Evolutionary conservation across 2,888 invertebrate genomes (phyloP), one percentile per base, ranked within the genome.

Genomic region (Argyra leucocephala): DNA sequence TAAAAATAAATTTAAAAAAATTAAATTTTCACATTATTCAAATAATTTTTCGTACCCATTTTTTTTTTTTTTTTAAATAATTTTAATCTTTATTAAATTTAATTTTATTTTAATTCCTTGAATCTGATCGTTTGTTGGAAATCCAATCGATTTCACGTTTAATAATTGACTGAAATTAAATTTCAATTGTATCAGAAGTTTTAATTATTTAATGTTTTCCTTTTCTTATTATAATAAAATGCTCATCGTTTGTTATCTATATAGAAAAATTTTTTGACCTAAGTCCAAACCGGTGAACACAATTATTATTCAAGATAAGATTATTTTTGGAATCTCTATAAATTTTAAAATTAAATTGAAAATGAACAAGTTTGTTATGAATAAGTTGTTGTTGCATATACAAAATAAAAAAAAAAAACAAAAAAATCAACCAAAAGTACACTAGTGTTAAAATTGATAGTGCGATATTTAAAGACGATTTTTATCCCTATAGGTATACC

Each of bases 271-370:
- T 48, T 48, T 48, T 48, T 48, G 48, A 48, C 48, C 48, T 48
- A 48, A 48, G 48, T 48, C 48, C 48, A 48, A 48, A 48, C 48
- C 48, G 48, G 48, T 48, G 48, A 48, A 48, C n/a, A 48, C 48
- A 48, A 18, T 18, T n/a, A n/a, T n/a, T n/a, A n/a, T n/a, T 2
- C 18, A 48, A 9, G 48, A 48, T 48, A 48, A 48, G 48, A 48
- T 48, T 48, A 48, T 18, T 48, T 37, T 37, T n/a, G n/a, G n/a
- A n/a, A n/a, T n/a, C n/a, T n/a, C n/a, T n/a, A n/a, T n/a, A n/a
- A n/a, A n/a, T n/a, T n/a, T n/a, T n/a, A n/a, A n/a, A n/a, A n/a
- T n/a, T n/a, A n/a, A n/a, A n/a, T n/a, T n/a, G n/a, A n/a, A n/a
- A n/a, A n/a, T n/a, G 15, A 4, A 18, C 15, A 48, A 48, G 18